Conservation (phyloP, 2,888 invertebrate genomes). For the Liopterus haemorrhoidalis region DNA sequence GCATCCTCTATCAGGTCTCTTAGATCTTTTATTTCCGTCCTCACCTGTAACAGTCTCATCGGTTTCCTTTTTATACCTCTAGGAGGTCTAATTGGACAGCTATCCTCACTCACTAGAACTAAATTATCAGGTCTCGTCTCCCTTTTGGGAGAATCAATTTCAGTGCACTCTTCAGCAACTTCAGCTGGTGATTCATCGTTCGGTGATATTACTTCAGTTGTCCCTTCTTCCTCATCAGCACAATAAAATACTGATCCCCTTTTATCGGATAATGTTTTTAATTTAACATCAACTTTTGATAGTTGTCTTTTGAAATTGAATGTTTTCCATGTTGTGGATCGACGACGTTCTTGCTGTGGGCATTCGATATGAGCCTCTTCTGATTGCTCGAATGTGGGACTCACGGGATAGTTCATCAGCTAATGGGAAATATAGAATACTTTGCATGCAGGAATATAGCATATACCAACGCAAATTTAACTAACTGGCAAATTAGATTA, state of each 20-base stretch:
- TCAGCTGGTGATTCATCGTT: slow-evolving; percentile 35
- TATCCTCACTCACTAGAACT: slow-evolving; percentile 52
- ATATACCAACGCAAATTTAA: no score
- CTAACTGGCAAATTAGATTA: no score
- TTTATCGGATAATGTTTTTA: slow-evolving; percentile 58
- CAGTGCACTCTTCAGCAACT: slow-evolving; percentile 45
- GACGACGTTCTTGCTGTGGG: slow-evolving; percentile 48
- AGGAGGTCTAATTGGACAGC: slow-evolving; percentile 53
- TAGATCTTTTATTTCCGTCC: slow-evolving; percentile 48
- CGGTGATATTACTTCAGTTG: slow-evolving; percentile 20
- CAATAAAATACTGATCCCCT: slow-evolving; percentile 44
- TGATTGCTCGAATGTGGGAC: not conserved
- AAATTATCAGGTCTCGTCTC: slow-evolving; percentile 57
- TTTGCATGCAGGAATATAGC: no score
- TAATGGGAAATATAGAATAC: no score
- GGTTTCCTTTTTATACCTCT: slow-evolving; percentile 48
- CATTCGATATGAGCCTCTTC: not conserved
- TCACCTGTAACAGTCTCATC: slow-evolving; percentile 65
- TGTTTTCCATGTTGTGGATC: slow-evolving; percentile 65
- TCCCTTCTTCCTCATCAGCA: slow-evolving; percentile 32
- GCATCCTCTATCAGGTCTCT: slow-evolving; percentile 55
- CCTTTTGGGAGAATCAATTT: slow-evolving; percentile 41
- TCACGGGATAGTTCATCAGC: no score
- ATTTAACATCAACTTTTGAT: slow-evolving; percentile 70
- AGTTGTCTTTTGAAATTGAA: slow-evolving; percentile 77